Evolutionary conservation across 2,113 vertebrate genomes (phyloP), one percentile per base, ranked within the genome.

Genomic region (Alethe castanea): DNA sequence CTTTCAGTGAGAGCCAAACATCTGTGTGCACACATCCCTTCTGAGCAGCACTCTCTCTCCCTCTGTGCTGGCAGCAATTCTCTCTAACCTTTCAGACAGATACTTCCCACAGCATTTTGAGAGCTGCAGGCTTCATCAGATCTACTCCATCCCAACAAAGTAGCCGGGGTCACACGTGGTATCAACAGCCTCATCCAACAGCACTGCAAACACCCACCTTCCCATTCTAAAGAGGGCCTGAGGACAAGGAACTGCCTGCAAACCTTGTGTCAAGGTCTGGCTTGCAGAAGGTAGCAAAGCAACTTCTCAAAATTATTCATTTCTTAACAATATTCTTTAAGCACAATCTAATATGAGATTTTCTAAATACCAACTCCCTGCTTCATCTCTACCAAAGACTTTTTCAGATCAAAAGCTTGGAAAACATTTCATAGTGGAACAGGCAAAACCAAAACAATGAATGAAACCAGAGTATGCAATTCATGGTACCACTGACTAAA

Each of bases 1-100:
- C 82, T 91, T 94, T 84, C 88, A 88, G 74, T 26, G 71, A 83
- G 78, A 93, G 96, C 92, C 96, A 96, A 95, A 97, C 96, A 97
- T 97, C 94, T 97, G 95, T 76, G 57, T 24, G n/a, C 57, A 84
- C 89, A 79, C 77, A 83, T 96, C 94, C 71, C 64, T 96, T 94
- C 64, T 80, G 70, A 97, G 86, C 59, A 96, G 24, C 79, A 31
- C 56, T 81, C 70, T 76, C 56, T 81, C 70, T 76, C 90, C 53
- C 84, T 62, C 71, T 17, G 16, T 59, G 40, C 61, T 93, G 85
- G 91, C 90, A 96, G 50, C 57, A 65, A 15, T 73, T 65, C 38
- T n/a, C 72, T 74, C 80, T 89, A 76, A 93, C 64, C 80, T 95
- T 86, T 96, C 16, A 80, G 81, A 31, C 71, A 95, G 90, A 94